Percentiles rank a stretch among this genome's conserved stretches.
phyloP scores from a whole-genome alignment of 1,140 invertebrate genomes.

The Callitettix versicolor region DNA sequence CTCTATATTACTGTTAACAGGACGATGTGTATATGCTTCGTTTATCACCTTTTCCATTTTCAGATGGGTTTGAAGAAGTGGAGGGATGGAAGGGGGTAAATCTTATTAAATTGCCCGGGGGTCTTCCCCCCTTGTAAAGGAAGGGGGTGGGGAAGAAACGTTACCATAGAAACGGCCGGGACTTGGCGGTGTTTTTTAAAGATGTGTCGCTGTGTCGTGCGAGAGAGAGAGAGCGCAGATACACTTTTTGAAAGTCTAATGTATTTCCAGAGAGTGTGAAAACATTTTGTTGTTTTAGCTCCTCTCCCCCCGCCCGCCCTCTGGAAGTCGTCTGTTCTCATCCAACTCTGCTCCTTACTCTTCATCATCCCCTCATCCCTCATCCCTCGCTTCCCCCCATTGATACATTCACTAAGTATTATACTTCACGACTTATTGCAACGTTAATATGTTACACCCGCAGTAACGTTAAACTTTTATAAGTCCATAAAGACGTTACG shows the following conservation, averaged over 20 bases:
- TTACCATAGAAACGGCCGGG: conserved; percentile 14
- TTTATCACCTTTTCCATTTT: conserved; percentile 32
- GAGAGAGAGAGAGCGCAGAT: conserved; percentile 5
- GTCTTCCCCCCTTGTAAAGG: conserved; percentile 1
- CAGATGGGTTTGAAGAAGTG: conserved; percentile 17
- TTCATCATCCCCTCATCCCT: conserved; percentile 19
- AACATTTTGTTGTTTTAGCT: conserved; percentile 18
- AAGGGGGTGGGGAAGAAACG: neutral
- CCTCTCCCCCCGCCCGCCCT: neutral
- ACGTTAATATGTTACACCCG: neutral
- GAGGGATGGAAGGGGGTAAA: conserved; percentile 23
- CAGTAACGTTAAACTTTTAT: neutral
- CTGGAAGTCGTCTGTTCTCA: no score
- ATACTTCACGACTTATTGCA: neutral
- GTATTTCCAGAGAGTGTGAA: conserved; percentile 18
- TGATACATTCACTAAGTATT: neutral
- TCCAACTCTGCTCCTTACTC: conserved; percentile 8
- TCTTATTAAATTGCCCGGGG: conserved; percentile 33
- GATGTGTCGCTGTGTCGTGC: conserved; percentile 12
- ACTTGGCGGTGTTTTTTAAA: conserved; percentile 11
- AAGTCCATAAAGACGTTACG: neutral
- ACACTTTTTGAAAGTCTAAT: conserved; percentile 19
- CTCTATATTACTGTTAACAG: conserved; percentile 27
- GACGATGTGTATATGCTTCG: conserved; percentile 20
- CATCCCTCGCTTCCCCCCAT: conserved; percentile 6